Evolutionary conservation across 2,888 invertebrate genomes (phyloP).

Genomic region (Drosophila maculinotata): DNA sequence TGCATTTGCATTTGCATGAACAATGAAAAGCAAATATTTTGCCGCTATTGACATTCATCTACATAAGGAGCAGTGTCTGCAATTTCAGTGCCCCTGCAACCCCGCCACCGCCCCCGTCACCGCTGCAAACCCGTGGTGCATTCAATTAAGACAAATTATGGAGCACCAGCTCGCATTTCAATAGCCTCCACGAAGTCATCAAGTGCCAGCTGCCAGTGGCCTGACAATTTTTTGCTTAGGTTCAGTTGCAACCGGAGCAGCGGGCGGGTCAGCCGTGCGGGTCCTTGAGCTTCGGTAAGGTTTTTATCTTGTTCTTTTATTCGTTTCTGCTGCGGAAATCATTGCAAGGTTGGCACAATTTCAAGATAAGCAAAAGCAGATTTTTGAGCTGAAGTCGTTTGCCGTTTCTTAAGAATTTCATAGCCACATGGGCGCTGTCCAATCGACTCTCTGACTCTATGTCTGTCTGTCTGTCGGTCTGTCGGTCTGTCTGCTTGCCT

Average conservation of each 20-base stretch:
- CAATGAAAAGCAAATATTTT: slow-evolving; percentile 81
- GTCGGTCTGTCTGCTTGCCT: slow-evolving; percentile 8
- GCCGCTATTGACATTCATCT: slow-evolving; percentile 79
- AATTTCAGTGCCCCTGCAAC: not conserved
- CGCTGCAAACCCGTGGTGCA: slow-evolving; percentile 30
- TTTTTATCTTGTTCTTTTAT: slow-evolving; percentile 13
- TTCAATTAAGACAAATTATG: slow-evolving; percentile 79
- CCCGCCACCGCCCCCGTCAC: not conserved
- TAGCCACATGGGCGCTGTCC: slow-evolving; percentile 8
- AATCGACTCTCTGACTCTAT: not conserved
- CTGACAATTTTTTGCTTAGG: slow-evolving; percentile 34
- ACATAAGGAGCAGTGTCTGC: slow-evolving; percentile 46
- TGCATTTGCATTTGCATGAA: slow-evolving; percentile 79
- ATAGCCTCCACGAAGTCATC: slow-evolving; percentile 49
- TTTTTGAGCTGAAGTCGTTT: slow-evolving; percentile 27
- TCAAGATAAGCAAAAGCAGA: slow-evolving; percentile 44
- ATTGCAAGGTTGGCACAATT: slow-evolving; percentile 66
- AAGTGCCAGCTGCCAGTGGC: slow-evolving; percentile 26
- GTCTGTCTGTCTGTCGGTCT: not conserved
- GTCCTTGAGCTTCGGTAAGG: slow-evolving; percentile 50
- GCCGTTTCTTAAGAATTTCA: slow-evolving; percentile 40
- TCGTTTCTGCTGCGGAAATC: slow-evolving; percentile 46
- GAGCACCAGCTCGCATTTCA: slow-evolving; percentile 71
- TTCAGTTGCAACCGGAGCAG: no score
- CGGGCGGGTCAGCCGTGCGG: slow-evolving; percentile 8